These are phyloP conservation scores for Chironomus tepperi DNA, from an alignment of 1,140 invertebrate genomes.

Conservation along the genomic window DNA sequence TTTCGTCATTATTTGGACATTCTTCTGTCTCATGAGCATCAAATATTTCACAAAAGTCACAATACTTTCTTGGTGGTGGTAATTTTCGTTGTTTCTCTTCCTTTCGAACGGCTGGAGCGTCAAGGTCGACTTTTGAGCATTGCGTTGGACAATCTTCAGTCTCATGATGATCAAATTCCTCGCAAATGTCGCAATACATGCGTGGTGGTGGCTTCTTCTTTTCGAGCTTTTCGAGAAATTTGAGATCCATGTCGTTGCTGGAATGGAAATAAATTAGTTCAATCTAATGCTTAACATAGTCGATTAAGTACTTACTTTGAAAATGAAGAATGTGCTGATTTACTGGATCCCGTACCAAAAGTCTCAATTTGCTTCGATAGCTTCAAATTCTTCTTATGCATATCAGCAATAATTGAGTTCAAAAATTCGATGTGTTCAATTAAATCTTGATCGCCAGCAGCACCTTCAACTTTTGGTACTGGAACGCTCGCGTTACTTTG, in stretches of 20 bases:
- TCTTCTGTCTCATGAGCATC: conserved; percentile 35
- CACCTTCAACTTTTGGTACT: conserved; percentile 40
- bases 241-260: conserved; percentile 33
- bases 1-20: conserved; percentile 33
- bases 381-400: conserved; percentile 86
- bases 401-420: conserved; percentile 92
- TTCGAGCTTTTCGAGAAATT: conserved; percentile 32
- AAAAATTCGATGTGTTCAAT: conserved; percentile 81
- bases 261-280: conserved; percentile 23
- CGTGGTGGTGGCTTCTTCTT: conserved; percentile 54
- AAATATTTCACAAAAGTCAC: conserved; percentile 76
- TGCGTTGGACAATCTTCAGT: conserved; percentile 94
- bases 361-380: conserved; percentile 67
- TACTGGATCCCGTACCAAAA: conserved; percentile 57
- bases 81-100: conserved; percentile 42
- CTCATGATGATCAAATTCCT: conserved; percentile 91
- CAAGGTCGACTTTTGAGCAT: conserved; percentile 48
- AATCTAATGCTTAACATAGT: conserved; percentile 9
- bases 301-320: not conserved
- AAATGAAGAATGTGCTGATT: conserved; percentile 33
- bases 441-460: conserved; percentile 48
- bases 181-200: conserved; percentile 95
- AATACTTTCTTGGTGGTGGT: conserved; percentile 67
- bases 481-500: conserved; percentile 38
- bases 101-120: conserved; percentile 39